Base-by-base conservation (phyloP, 2,888 invertebrate genomes). In the Yponomeuta sedellus region DNA sequence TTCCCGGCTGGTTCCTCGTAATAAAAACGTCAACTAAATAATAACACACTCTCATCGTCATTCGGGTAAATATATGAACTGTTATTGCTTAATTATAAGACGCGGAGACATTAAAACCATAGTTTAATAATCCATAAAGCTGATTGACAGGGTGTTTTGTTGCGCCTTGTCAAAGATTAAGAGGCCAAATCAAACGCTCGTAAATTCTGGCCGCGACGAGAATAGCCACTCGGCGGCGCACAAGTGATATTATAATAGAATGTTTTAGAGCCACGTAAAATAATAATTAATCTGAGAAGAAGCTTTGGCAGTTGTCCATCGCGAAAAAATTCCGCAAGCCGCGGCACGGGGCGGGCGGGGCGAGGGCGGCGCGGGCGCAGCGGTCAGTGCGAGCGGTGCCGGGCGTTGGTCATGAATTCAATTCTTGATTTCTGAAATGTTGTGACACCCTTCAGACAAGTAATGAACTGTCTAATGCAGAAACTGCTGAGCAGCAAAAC, bases 221-320 rank as follows among this genome's bases (percentile, higher is more conserved):
- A 83, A 80, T 80, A 82, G 77, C 80, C 70, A 81, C 79, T 78
- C 79, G 78, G 71, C 74, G 71, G 74, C 75, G 74, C 76, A 79
- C 74, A 79, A 80, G 79, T 82, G 83, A 79, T 85, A 82, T 85
- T 88, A 84, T 89, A 87, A 84, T 82, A 85, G 81, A 82, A 87
- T 83, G 79, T 79, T 86, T 86, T 83, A 85, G 81, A 85, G 81
- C 76, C 77, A 80, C 80, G 85, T 86, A 86, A 85, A 89, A 89
- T 83, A 86, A 88, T 90, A 89, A 91, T 90, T 90, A 88, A 89
- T 88, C 84, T 86, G 81, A 84, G 83, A 88, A 87, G 83, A 85
- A 81, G 74, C 71, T 76, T 77, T 90, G 90, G 89, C 90, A 86
- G 76, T 73, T 75, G 74, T 82, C 89, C 88, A 89, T 78, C 73